These are phyloP conservation scores for Coptotermes formosanus DNA, from an alignment of 1,140 invertebrate genomes.

Conservation along the genomic window DNA sequence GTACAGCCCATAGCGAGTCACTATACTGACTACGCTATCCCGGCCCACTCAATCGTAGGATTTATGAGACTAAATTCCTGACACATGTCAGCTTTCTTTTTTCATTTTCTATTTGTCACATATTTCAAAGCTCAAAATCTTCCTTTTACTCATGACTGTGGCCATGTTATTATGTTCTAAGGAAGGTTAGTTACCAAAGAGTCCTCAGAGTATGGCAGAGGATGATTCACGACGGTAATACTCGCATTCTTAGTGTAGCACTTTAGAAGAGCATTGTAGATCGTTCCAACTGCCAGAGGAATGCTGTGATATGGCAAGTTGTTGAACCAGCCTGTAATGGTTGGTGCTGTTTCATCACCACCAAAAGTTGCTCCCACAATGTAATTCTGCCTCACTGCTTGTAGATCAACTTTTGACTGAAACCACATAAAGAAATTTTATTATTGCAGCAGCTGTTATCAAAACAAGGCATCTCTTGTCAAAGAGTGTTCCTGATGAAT, in stretches of 20 bases:
- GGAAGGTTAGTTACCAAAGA: slow-evolving; percentile 18
- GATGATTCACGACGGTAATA: slow-evolving; percentile 59
- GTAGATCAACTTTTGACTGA: slow-evolving; percentile 13
- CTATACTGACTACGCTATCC: no score
- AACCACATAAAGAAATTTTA: background rate
- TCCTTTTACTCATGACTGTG: no score
- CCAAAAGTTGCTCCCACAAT: slow-evolving; percentile 27
- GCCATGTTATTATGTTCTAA: no score
- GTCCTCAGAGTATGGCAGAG: slow-evolving; percentile 48
- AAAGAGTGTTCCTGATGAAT: background rate
- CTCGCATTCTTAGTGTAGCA: background rate
- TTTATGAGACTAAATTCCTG: no score
- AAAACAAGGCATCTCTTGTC: no score
- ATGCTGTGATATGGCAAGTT: slow-evolving; percentile 47
- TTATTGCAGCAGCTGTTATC: no score
- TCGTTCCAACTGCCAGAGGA: slow-evolving; percentile 47
- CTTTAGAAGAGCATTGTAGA: slow-evolving; percentile 49
- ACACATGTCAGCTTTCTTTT: no score
- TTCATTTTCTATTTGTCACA: no score
- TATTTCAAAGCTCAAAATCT: no score
- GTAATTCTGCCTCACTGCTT: slow-evolving; percentile 21
- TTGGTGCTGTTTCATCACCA: background rate
- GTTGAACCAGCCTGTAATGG: slow-evolving; percentile 29
- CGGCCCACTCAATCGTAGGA: no score
- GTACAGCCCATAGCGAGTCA: no score